Percentiles rank a stretch among this genome's conserved stretches.
These are phyloP conservation scores for Diadema setosum DNA, from an alignment of 35 echinoderm and acorn worm species.

Conservation along the genomic window DNA sequence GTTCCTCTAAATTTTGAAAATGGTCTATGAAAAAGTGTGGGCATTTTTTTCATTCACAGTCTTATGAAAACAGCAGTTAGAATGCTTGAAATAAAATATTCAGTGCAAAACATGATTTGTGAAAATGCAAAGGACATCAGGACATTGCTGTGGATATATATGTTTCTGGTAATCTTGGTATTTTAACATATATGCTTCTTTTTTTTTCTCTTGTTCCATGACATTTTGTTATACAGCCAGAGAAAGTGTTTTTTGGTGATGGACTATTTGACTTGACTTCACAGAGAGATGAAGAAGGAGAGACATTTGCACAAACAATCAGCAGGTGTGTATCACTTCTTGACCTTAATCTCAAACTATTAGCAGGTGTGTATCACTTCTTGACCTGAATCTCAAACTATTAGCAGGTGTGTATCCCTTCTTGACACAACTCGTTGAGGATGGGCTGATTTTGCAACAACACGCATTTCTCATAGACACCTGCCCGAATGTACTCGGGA, in stretches of 20 bases:
- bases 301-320: constrained; percentile 67
- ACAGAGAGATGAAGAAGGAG: constrained; percentile 81
- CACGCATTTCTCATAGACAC: no score
- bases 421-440: no score
- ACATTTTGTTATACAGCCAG: constrained; percentile 36
- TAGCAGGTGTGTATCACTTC: constrained; percentile 39
- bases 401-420: constrained; percentile 50
- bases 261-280: constrained; percentile 85
- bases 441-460: constrained; percentile 72
- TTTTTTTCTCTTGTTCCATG: not conserved
- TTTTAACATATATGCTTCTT: not conserved
- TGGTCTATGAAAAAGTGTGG: no score
- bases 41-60: no score
- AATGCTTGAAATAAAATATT: no score
- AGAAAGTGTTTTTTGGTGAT: constrained; percentile 92
- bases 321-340: constrained; percentile 44
- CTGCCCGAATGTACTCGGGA: no score
- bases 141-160: no score
- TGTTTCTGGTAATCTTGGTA: not conserved
- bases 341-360: constrained; percentile 70
- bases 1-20: no score
- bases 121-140: no score
- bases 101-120: no score
- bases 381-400: no score
- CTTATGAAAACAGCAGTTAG: no score